Base-by-base conservation (phyloP, 2,888 invertebrate genomes). In the Chironomus riparius region DNA sequence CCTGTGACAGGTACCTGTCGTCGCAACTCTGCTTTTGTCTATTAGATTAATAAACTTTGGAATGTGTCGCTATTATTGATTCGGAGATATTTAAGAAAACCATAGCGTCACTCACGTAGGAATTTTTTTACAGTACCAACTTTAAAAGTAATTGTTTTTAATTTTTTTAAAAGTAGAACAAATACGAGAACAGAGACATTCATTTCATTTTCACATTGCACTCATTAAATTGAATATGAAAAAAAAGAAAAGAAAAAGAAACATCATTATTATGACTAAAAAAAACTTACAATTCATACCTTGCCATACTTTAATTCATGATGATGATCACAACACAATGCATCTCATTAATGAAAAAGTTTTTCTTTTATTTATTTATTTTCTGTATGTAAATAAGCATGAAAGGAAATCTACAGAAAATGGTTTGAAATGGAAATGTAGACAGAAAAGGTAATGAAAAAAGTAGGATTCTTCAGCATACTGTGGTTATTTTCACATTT, bases 251-350 rank as follows among this genome's bases (percentile, higher is more conserved):
- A 7, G 38, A 38, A 38, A 38, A 38, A 10, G 38, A 38, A 38
- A 38, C 38, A 38, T 38, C 38, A 10, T 38, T 38, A 38, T 38
- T 38, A 38, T 38, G 38, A 38, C 7, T 38, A 12, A 38, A 22
- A 28, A 28, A 68, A 28, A 28, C 12, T 68, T 13, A 68, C 24
- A 68, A 28, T 22, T 13, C 22, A 68, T 24, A 68, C 22, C 68
- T 24, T 68, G 68, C 22, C 12, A 68, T 24, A 68, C 28, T 28
- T 15, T 68, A 24, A 68, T 28, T 68, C 68, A 21, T 15, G 28
- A 68, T 68, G 24, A 56, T 24, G 68, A 68, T 68, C 68, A 68
- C n/a, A 24, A 68, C 68, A 68, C 68, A 68, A n/a, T 68, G 68
- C 68, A 28, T 28, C 68, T 68, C 28, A 28, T 68, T 68, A 68